A percentile compares a stretch with the other conserved stretches of the same genome.
These are phyloP conservation scores for Acanthosepion lycidas DNA, from an alignment of 2,888 invertebrate genomes.

Conservation along the genomic window DNA sequence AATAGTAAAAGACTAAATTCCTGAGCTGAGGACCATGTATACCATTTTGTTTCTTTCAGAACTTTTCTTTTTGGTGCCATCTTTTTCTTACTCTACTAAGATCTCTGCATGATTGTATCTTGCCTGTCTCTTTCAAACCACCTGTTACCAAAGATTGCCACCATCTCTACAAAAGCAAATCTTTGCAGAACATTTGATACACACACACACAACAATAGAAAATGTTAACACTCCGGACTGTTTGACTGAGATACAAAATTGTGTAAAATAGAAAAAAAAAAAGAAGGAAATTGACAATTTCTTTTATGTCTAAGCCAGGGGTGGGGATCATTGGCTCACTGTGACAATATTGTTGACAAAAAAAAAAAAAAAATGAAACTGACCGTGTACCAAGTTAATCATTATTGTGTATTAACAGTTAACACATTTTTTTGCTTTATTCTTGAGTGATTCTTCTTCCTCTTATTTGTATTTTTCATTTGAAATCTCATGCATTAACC, in stretches of 20 bases:
- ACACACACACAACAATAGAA: background rate
- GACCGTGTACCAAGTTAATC: background rate
- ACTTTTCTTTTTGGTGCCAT: no score
- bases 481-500: background rate
- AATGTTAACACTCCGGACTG: background rate
- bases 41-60: no score
- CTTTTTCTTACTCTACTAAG: no score
- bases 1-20: no score
- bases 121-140: no score
- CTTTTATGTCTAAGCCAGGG: background rate
- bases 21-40: no score
- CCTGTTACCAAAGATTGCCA: background rate
- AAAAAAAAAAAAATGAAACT: background rate
- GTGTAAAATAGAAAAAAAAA: background rate
- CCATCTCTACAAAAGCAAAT: no score
- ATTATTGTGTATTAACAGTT: slow-evolving; percentile 33
- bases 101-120: no score
- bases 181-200: background rate
- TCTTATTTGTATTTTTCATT: background rate
- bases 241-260: background rate
- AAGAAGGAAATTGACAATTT: background rate
- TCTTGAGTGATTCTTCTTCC: background rate
- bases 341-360: background rate
- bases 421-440: background rate
- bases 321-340: background rate